Conservation (phyloP, 2,797 vertebrate species). For the Enteromius anoplus region DNA sequence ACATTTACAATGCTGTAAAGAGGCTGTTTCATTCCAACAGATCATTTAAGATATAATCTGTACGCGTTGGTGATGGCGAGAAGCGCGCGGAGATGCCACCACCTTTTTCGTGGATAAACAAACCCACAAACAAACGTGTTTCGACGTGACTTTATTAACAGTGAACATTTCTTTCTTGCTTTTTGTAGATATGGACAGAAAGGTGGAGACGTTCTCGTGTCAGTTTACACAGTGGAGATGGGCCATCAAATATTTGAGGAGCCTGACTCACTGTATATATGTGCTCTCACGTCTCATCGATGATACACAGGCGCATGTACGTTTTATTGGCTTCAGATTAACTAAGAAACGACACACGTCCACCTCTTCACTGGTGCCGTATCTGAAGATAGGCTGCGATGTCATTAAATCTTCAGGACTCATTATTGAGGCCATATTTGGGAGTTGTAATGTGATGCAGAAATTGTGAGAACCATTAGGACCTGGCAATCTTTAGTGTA, state of each 20-base stretch:
- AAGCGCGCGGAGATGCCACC: not conserved
- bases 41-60: not conserved
- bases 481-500: not conserved
- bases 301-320: slow-evolving; percentile 8
- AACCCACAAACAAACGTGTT: slow-evolving; percentile 7
- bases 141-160: not conserved
- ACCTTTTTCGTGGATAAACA: not conserved
- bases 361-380: not conserved
- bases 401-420: not conserved
- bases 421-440: not conserved
- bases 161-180: not conserved
- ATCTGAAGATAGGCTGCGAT: not conserved
- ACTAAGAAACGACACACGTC: not conserved
- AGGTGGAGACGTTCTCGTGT: not conserved
- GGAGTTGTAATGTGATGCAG: not conserved
- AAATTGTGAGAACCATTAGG: not conserved
- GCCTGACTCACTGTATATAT: slow-evolving; percentile 38
- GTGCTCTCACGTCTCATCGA: slow-evolving; percentile 46
- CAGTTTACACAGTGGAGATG: slow-evolving; percentile 29
- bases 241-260: slow-evolving; percentile 49
- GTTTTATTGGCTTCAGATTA: slow-evolving; percentile 18
- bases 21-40: not conserved
- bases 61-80: not conserved
- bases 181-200: not conserved
- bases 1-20: not conserved